Conservation (phyloP, 1,140 invertebrate species). For the Drosophila kikkawai region DNA sequence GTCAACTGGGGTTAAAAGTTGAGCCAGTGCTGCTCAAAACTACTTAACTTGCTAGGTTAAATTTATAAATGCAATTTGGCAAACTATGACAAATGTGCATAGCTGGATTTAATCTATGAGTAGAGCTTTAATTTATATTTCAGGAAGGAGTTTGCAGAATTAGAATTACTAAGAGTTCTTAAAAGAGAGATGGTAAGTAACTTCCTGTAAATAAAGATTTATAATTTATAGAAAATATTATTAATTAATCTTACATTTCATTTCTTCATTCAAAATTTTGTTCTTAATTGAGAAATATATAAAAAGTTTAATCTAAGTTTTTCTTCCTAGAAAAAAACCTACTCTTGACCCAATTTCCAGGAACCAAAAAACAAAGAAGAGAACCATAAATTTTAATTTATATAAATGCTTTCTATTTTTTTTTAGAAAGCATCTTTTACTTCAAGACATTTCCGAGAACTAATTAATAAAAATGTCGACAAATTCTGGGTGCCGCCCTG, state of each 20-base stretch:
- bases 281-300: too few relatives aligned
- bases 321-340: too few relatives aligned
- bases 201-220: too few relatives aligned
- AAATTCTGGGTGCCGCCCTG: background rate
- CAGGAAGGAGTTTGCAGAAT: background rate
- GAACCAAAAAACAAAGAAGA: background rate
- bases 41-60: constrained; percentile 24
- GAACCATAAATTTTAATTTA: background rate
- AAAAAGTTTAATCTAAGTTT: background rate
- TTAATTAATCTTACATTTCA: too few relatives aligned
- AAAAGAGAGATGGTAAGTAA: too few relatives aligned
- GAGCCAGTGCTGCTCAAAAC: constrained; percentile 24
- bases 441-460: constrained; percentile 7
- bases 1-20: constrained; percentile 35
- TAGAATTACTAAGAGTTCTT: background rate
- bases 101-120: background rate
- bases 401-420: background rate
- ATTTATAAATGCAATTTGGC: constrained; percentile 33
- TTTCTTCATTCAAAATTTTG: too few relatives aligned
- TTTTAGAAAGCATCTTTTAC: background rate
- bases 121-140: background rate
- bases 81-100: constrained; percentile 17
- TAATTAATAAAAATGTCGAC: constrained; percentile 24
- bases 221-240: too few relatives aligned
- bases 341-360: background rate